These are phyloP conservation scores for Tenthredo mesomela DNA, from an alignment of 2,888 invertebrate genomes.

Conservation along the genomic window DNA sequence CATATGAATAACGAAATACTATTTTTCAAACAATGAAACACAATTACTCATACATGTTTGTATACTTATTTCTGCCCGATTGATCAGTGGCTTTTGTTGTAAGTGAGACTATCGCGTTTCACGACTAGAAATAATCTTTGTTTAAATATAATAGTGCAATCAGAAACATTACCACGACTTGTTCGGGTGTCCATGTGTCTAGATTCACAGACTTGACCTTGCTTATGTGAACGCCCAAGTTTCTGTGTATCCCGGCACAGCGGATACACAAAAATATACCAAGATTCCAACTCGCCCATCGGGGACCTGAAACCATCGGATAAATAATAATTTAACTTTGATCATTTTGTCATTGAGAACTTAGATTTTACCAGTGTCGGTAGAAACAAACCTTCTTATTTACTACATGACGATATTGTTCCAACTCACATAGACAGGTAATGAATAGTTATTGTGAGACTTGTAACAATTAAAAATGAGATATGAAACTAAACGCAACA, in stretches of 20 bases:
- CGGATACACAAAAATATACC: conserved; percentile 99
- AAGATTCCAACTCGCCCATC: conserved; percentile 99
- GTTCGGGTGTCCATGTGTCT: conserved; percentile 99
- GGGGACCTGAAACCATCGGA: conserved; percentile 86
- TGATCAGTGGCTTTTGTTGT: background rate
- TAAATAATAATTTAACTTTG: background rate
- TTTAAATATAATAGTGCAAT: background rate
- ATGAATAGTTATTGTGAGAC: background rate
- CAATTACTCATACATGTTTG: background rate
- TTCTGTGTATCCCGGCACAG: conserved; percentile 99
- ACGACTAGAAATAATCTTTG: background rate
- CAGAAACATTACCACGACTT: conserved; percentile 87
- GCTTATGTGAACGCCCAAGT: conserved; percentile 99
- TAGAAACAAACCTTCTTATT: background rate
- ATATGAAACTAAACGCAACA: background rate
- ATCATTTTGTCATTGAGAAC: background rate
- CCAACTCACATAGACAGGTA: background rate
- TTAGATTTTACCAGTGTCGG: background rate
- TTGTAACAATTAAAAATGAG: background rate
- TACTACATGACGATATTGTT: background rate
- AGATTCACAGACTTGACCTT: conserved; percentile 99
- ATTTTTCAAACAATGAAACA: background rate
- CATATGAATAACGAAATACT: background rate
- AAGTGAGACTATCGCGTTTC: background rate
- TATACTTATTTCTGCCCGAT: background rate